Percentiles rank a stretch among this genome's conserved stretches.
Conservation (phyloP, 2,113 vertebrate species). For the Rhea pennata region DNA sequence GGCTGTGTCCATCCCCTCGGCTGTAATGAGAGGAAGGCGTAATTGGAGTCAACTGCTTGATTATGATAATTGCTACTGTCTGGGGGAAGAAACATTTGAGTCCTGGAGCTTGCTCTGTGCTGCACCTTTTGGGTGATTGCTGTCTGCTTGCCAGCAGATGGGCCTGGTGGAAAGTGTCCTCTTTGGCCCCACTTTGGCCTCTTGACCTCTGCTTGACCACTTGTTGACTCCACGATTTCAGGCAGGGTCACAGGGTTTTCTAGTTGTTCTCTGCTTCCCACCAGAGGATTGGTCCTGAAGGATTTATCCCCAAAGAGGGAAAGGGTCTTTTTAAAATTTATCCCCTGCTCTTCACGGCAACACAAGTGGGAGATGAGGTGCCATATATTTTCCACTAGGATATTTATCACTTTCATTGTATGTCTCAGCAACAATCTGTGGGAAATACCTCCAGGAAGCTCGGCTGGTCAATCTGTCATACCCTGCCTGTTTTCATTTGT, state of each 20-base stretch:
- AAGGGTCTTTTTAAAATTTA: constrained; percentile 28
- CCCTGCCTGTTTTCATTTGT: neutral
- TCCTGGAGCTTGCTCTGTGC: constrained; percentile 51
- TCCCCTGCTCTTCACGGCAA: constrained; percentile 16
- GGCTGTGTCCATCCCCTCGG: constrained; percentile 81
- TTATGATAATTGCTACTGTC: constrained; percentile 99
- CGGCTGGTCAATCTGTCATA: constrained; percentile 28
- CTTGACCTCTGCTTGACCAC: constrained; percentile 66
- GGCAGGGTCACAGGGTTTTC: constrained; percentile 37
- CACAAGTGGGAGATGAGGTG: constrained; percentile 42
- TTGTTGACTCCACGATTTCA: constrained; percentile 59
- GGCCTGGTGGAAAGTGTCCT: constrained; percentile 56
- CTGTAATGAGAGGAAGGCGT: constrained; percentile 91
- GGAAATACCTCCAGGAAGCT: constrained; percentile 49
- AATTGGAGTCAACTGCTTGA: constrained; percentile 99
- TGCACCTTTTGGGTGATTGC: constrained; percentile 64
- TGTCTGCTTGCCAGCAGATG: constrained; percentile 56
- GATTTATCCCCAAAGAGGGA: constrained; percentile 70
- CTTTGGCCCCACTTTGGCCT: constrained; percentile 35
- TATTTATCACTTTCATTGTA: constrained; percentile 65
- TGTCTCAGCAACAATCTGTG: neutral
- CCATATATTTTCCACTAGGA: constrained; percentile 50
- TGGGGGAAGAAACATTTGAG: constrained; percentile 78
- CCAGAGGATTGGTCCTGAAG: constrained; percentile 61
- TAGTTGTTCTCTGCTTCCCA: constrained; percentile 31